Conservation (phyloP, 2,113 vertebrate species). For the Jaculus jaculus region DNA sequence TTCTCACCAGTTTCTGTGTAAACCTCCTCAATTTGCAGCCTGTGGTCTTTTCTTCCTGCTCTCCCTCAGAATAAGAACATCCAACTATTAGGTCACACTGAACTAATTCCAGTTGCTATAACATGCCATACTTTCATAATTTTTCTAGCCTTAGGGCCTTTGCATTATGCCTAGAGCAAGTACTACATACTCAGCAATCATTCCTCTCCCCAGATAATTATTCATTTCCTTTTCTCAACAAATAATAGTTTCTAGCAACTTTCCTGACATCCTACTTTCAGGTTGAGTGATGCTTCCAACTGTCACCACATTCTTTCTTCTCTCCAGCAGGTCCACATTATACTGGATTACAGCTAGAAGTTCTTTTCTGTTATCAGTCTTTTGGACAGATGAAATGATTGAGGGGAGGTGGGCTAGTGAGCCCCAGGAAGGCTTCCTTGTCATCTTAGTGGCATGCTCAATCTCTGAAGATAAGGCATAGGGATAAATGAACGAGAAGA, state of each 20-base stretch:
- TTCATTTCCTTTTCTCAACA: background rate
- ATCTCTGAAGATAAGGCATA: background rate
- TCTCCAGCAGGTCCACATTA: fast-evolving
- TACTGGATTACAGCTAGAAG: too few relatives aligned
- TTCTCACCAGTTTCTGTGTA: background rate
- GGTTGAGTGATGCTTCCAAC: background rate
- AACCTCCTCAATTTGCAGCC: background rate
- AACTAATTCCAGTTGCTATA: slow-evolving; percentile 18
- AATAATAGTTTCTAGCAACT: background rate
- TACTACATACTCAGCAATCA: background rate
- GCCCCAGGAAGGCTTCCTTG: background rate
- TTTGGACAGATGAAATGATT: background rate
- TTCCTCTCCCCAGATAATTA: background rate
- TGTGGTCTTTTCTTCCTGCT: background rate
- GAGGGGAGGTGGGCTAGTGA: background rate
- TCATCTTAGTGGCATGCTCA: background rate
- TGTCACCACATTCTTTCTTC: background rate
- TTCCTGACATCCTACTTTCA: background rate
- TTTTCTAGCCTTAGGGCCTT: background rate
- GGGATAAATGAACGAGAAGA: background rate
- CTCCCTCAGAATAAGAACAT: background rate
- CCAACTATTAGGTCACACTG: background rate
- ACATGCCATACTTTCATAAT: background rate
- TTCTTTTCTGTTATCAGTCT: background rate
- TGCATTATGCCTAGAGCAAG: background rate